A percentile compares a stretch with the other conserved stretches of the same genome.
phyloP scores from a whole-genome alignment of 2,113 vertebrate genomes.

The Halichoeres trimaculatus region DNA sequence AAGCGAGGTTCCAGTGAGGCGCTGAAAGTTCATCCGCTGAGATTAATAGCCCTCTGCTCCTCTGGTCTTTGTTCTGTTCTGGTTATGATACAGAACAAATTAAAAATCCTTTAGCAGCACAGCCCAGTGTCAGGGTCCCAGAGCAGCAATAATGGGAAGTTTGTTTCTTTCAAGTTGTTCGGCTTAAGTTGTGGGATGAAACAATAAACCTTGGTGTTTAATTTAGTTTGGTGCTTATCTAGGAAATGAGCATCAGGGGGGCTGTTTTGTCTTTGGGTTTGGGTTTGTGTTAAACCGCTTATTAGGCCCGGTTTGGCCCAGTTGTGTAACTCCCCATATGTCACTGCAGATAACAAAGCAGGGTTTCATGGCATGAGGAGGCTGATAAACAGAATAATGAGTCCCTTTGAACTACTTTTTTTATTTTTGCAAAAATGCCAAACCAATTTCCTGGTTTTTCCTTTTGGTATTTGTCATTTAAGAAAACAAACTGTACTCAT shows the following conservation, averaged over 20 bases:
- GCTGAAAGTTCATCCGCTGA: slow-evolving; percentile 67
- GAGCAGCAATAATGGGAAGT: slow-evolving; percentile 22
- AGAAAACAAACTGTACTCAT: background rate
- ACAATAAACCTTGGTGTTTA: slow-evolving; percentile 10
- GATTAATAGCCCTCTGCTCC: slow-evolving; percentile 72
- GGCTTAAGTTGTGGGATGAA: slow-evolving; percentile 19
- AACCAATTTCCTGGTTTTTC: background rate
- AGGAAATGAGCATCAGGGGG: background rate
- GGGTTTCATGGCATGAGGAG: background rate
- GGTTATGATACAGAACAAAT: slow-evolving; percentile 76
- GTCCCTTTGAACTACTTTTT: background rate
- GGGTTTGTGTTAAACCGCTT: background rate
- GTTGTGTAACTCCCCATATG: background rate
- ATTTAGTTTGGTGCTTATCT: slow-evolving; percentile 8
- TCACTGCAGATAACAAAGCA: background rate
- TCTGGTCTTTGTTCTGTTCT: slow-evolving; percentile 58
- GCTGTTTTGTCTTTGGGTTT: background rate
- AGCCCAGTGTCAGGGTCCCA: slow-evolving; percentile 46
- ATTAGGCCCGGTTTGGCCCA: background rate
- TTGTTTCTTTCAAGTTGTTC: slow-evolving; percentile 24
- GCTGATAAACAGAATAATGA: background rate
- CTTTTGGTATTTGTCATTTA: background rate
- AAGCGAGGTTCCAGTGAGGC: slow-evolving; percentile 42
- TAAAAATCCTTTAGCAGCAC: slow-evolving; percentile 68
- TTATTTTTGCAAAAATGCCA: background rate